A percentile compares a stretch with the other conserved stretches of the same genome.
phyloP scores from a whole-genome alignment of 2,797 vertebrate genomes.

The Echiichthys vipera region DNA sequence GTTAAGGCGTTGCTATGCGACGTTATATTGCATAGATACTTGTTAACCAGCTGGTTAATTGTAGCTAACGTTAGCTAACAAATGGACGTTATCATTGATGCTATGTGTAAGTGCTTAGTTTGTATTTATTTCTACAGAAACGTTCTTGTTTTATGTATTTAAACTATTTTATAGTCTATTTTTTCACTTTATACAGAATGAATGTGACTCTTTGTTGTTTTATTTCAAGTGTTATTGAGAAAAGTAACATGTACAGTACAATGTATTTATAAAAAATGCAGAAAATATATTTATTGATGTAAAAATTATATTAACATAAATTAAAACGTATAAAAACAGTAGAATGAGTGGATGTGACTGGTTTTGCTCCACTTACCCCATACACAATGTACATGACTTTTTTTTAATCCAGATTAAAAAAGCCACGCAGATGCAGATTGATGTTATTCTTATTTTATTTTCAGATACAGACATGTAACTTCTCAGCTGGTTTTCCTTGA shows the following conservation, averaged over 20 bases:
- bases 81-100: rapidly evolving
- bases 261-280: too few species aligned
- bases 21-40: not conserved
- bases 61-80: not conserved
- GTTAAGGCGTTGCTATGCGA: not conserved
- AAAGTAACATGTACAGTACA: too few species aligned
- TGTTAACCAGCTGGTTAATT: not conserved
- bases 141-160: not conserved
- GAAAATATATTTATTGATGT: too few species aligned
- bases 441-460: constrained; percentile 20
- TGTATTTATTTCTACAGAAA: not conserved
- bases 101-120: not conserved
- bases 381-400: not conserved
- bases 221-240: too few species aligned
- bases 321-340: too few species aligned
- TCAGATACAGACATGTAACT: constrained; percentile 11
- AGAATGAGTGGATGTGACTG: too few species aligned
- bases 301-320: too few species aligned
- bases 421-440: not conserved
- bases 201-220: too few species aligned
- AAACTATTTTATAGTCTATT: not conserved
- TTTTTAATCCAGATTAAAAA: not conserved
- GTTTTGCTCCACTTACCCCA: not conserved
- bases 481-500: not conserved
- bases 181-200: not conserved